phyloP scores from a whole-genome alignment of 2,888 invertebrate genomes.

The Leptopilina myrica region DNA sequence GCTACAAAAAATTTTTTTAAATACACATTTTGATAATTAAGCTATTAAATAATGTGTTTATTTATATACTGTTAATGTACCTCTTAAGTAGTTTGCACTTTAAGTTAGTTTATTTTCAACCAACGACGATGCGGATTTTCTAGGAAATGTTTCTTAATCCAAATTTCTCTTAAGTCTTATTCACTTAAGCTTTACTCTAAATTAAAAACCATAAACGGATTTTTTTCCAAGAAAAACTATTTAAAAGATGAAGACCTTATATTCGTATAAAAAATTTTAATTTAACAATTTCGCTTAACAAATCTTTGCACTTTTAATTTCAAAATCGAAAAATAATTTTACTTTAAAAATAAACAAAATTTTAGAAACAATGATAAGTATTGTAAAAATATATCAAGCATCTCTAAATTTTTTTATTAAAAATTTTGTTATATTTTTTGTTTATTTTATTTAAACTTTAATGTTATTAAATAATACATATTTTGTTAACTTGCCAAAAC shows the following conservation, averaged over 20 bases:
- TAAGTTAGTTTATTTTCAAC: constrained; percentile 3
- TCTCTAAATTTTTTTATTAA: no score
- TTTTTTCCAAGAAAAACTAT: neutral
- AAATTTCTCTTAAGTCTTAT: neutral
- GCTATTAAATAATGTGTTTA: neutral
- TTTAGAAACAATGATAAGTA: no score
- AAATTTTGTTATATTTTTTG: no score
- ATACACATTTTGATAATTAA: neutral
- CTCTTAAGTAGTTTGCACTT: neutral
- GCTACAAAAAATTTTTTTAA: no score
- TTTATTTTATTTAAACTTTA: no score
- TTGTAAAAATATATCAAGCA: no score
- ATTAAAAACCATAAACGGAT: neutral
- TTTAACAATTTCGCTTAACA: neutral
- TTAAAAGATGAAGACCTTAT: no score
- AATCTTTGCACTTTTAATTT: neutral
- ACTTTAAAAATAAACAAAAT: no score
- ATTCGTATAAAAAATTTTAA: neutral
- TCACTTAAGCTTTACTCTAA: neutral
- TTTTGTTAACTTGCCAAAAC: no score
- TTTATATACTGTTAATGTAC: neutral
- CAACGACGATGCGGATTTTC: neutral
- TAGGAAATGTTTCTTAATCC: constrained; percentile 2
- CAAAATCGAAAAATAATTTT: no score
- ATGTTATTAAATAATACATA: no score